phyloP scores from a whole-genome alignment of 2,113 vertebrate species.

The Nesoenas mayeri region DNA sequence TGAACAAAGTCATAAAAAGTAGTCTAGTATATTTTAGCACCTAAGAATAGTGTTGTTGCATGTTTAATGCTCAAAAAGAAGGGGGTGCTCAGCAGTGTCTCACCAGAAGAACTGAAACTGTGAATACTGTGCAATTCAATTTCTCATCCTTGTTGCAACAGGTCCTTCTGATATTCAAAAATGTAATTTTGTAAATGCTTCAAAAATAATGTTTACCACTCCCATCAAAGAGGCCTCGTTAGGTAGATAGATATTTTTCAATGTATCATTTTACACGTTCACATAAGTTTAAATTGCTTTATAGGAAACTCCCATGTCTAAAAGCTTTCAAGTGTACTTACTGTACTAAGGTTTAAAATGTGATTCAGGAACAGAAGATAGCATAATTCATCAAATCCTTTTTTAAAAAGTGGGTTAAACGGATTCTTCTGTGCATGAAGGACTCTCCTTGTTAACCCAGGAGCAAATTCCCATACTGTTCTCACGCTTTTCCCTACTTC shows the following conservation, averaged over 20 bases:
- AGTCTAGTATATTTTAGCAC: neutral
- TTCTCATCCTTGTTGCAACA: neutral
- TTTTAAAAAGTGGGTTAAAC: neutral
- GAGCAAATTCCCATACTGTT: neutral
- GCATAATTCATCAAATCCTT: neutral
- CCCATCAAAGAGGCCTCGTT: neutral
- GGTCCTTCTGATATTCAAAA: neutral
- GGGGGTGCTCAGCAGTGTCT: neutral
- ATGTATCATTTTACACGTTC: neutral
- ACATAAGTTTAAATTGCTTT: neutral
- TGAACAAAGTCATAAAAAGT: neutral
- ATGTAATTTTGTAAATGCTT: neutral
- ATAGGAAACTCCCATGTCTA: neutral
- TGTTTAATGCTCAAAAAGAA: neutral
- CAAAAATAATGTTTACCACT: neutral
- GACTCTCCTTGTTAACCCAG: neutral
- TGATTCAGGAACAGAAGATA: neutral
- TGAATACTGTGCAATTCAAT: neutral
- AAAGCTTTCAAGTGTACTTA: neutral
- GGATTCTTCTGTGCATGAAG: neutral
- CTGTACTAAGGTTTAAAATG: neutral
- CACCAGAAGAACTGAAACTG: neutral
- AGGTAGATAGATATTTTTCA: neutral
- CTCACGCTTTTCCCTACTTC: neutral
- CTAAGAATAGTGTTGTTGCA: neutral